phyloP scores from a whole-genome alignment of 2,797 vertebrate genomes.

The Anisognathus igniventris region DNA sequence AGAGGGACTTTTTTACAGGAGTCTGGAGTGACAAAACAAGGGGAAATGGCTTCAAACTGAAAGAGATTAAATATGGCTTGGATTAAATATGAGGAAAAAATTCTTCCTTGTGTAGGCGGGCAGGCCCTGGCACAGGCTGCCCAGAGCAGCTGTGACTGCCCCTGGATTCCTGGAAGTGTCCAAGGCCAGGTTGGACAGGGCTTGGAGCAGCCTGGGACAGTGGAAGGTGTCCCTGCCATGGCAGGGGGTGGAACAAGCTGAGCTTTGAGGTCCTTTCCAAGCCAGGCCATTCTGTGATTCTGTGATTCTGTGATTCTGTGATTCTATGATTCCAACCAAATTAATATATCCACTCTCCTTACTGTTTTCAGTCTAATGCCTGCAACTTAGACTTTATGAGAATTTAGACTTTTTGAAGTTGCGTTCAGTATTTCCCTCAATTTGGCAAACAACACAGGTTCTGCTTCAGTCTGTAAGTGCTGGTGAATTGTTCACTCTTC shows the following conservation, averaged over 20 bases:
- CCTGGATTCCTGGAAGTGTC: not conserved
- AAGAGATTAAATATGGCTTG: not conserved
- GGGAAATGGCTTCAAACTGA: not conserved
- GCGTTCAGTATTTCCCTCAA: not conserved
- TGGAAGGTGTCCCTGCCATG: not conserved
- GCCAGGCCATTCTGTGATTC: not conserved
- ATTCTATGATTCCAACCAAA: not conserved
- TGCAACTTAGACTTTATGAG: not conserved
- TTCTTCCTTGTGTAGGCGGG: rapidly evolving
- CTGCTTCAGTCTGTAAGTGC: not conserved
- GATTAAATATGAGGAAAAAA: not conserved
- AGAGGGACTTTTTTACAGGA: not conserved
- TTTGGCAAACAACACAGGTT: not conserved
- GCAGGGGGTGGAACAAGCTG: rapidly evolving
- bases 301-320: rapidly evolving
- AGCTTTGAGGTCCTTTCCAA: not conserved
- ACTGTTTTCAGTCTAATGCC: rapidly evolving
- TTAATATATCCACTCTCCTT: not conserved
- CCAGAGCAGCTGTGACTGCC: not conserved
- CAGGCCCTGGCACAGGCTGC: not conserved
- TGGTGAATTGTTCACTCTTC: not conserved
- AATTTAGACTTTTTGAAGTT: not conserved
- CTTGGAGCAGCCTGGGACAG: rapidly evolving
- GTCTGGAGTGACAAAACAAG: not conserved
- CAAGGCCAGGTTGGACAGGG: rapidly evolving